A percentile compares a stretch with the other conserved stretches of the same genome.
Evolutionary conservation across 2,797 vertebrate species (phyloP).

Genomic region (Tapirus indicus): DNA sequence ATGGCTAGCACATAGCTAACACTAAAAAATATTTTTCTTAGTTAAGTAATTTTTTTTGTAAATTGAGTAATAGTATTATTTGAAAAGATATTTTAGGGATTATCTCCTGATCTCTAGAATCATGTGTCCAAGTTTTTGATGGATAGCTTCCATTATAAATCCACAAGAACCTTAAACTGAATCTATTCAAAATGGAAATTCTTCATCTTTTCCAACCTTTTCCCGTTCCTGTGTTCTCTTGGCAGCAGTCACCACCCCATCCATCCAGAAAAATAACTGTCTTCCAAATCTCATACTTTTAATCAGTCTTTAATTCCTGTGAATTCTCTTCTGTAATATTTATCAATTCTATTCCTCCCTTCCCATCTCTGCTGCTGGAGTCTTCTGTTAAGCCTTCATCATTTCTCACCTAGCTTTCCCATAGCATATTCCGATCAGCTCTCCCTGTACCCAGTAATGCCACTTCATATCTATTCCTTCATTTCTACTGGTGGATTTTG

Average conservation of each 20-base stretch:
- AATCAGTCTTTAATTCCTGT: neutral
- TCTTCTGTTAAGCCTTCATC: neutral
- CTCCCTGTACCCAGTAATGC: neutral
- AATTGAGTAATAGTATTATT: neutral
- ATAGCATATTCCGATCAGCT: neutral
- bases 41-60: neutral
- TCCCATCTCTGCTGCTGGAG: neutral
- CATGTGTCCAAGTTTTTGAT: neutral
- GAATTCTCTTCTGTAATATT: neutral
- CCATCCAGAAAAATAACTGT: neutral
- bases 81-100: neutral
- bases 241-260: neutral
- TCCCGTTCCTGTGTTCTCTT: neutral
- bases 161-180: neutral
- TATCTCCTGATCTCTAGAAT: neutral
- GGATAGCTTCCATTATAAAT: neutral
- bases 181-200: neutral
- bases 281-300: neutral
- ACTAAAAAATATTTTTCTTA: neutral
- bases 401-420: neutral
- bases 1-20: neutral
- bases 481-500: neutral
- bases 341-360: neutral
- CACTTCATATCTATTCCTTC: neutral
- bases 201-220: neutral